phyloP scores from a whole-genome alignment of 2,113 vertebrate genomes.

The Rhabdomys dilectus region DNA sequence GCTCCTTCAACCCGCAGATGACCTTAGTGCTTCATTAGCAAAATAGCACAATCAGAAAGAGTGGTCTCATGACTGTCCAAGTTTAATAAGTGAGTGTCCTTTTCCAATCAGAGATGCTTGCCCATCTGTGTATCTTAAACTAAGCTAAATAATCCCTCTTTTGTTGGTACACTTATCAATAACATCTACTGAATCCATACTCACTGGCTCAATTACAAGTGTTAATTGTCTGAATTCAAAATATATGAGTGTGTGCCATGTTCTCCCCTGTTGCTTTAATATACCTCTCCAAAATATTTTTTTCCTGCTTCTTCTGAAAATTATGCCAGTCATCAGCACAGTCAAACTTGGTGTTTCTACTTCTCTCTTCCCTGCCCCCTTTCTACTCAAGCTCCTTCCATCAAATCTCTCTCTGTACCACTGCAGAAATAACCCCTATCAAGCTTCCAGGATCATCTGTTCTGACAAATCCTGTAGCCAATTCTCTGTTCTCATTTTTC shows the following conservation, averaged over 20 bases:
- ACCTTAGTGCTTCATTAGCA: conserved; percentile 9
- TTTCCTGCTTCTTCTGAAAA: not conserved
- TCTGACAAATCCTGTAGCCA: conserved; percentile 34
- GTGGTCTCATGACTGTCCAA: not conserved
- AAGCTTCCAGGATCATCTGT: not conserved
- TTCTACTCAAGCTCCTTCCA: not conserved
- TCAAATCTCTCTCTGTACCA: not conserved
- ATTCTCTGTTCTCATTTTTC: conserved; percentile 34
- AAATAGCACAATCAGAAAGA: not conserved
- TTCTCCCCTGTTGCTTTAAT: not conserved
- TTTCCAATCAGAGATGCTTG: not conserved
- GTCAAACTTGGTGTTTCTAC: not conserved
- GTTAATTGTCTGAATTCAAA: not conserved
- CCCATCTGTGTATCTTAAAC: not conserved
- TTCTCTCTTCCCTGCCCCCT: not conserved
- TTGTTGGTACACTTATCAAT: not conserved
- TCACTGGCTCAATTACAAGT: not conserved
- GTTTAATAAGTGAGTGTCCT: not conserved
- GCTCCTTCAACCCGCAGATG: not conserved
- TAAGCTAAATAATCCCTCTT: not conserved
- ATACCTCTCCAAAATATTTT: not conserved
- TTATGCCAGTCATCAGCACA: not conserved
- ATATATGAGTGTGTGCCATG: not conserved
- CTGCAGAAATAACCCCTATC: not conserved
- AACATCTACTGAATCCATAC: not conserved